These are phyloP conservation scores for Timema podura DNA, from an alignment of 2,888 invertebrate species.

Conservation along the genomic window DNA sequence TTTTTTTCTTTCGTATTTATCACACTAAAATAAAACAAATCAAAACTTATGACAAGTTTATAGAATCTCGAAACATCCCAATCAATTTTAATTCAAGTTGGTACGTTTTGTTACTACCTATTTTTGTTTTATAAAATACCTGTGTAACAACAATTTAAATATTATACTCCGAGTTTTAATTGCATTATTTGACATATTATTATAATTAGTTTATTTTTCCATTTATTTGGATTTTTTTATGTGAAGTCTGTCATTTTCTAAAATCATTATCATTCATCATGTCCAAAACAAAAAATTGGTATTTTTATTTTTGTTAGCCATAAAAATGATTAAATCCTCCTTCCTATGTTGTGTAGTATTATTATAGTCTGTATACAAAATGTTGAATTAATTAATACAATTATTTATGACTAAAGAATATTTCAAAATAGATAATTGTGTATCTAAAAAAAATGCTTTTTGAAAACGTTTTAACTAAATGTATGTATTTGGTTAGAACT, in stretches of 20 bases:
- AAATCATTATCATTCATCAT: not conserved
- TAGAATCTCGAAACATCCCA: not conserved
- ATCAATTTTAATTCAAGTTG: not conserved
- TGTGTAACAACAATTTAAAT: no score
- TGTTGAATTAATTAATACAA: conserved; percentile 17
- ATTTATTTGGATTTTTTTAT: not conserved
- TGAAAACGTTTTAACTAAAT: not conserved
- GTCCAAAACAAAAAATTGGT: not conserved
- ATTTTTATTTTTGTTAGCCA: not conserved
- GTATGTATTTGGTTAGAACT: not conserved
- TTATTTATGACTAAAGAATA: conserved; percentile 14
- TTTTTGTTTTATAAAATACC: not conserved
- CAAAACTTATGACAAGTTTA: not conserved
- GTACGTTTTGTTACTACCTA: not conserved
- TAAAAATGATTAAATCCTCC: not conserved
- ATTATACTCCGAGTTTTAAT: not conserved
- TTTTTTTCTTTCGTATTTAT: no score
- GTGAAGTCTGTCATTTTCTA: no score
- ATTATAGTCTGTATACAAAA: conserved; percentile 17
- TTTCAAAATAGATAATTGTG: not conserved
- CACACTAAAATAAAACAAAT: not conserved
- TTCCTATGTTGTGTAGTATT: conserved; percentile 12
- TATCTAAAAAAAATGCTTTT: not conserved
- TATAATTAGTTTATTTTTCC: not conserved
- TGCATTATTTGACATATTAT: not conserved